Evolutionary conservation across 2,113 vertebrate species (phyloP), one percentile per base, ranked within the genome.

Genomic region (Herpetotheres cachinnans): DNA sequence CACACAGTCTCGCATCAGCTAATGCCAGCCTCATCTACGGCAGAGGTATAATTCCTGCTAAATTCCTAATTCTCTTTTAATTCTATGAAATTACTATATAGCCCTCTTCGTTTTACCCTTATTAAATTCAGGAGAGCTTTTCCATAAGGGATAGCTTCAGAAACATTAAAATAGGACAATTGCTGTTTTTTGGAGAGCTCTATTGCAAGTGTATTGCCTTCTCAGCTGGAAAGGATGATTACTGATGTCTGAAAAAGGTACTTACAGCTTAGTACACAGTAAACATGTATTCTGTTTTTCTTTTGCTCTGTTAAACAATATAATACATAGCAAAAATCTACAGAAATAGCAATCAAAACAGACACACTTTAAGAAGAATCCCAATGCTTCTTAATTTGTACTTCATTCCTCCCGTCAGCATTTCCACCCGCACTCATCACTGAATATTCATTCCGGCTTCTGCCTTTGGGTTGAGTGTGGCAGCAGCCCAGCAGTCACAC

Each of bases 271-370:
- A 98, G 97, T 97, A 97, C 94, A 95, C 96, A 61, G 92, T 97
- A 98, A 98, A 98, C 97, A 98, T 96, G 95, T 97, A 98, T 97
- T 98, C 97, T 97, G 97, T 97, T 98, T 98, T 98, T 97, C 96
- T 98, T 98, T 98, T 97, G 89, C 95, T 97, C 95, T 97, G 97
- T 97, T 98, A 97, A 98, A 98, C 97, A 97, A 97, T 98, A 97
- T 97, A 98, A 98, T 97, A 97, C 97, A 97, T 94, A 92, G 97
- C 87, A 97, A 97, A 97, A 94, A 97, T 95, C 96, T 96, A 96
- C 86, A 97, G 96, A 96, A 97, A 97, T 96, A 95, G 97, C 96
- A 98, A 97, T 97, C 97, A 98, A 98, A 97, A 96, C 96, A 97
- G 96, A 96, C 95, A 95, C 95, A 93, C 96, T 97, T 97, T 95